A percentile compares a stretch with the other conserved stretches of the same genome.
phyloP scores from a whole-genome alignment of 2,888 invertebrate genomes.

The Meloe dianella region DNA sequence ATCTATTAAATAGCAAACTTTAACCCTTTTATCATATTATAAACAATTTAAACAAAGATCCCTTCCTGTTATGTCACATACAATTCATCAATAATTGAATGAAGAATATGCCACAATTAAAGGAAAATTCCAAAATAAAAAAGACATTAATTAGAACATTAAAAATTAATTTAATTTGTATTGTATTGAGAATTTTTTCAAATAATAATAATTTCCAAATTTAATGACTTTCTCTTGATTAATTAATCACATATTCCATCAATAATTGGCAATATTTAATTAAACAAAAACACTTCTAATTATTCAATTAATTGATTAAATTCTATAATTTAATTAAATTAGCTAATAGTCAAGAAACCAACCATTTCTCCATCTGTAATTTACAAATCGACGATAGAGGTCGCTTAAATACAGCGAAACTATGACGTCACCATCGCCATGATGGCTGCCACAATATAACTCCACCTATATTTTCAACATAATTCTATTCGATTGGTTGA shows the following conservation, averaged over 20 bases:
- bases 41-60: conserved; percentile 1
- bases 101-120: neutral
- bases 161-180: too few species aligned
- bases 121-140: too few species aligned
- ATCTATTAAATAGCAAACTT: neutral
- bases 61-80: neutral
- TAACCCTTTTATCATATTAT: conserved; percentile 8
- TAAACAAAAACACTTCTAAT: too few species aligned
- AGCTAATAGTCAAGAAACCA: neutral
- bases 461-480: conserved; percentile 37
- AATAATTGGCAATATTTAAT: too few species aligned
- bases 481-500: conserved; percentile 41
- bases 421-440: conserved; percentile 33
- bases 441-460: conserved; percentile 37
- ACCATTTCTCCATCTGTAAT: neutral
- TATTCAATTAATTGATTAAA: too few species aligned
- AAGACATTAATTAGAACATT: too few species aligned
- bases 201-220: too few species aligned
- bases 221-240: too few species aligned
- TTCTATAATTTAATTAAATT: too few species aligned
- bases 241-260: too few species aligned
- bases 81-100: neutral
- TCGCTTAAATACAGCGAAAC: conserved; percentile 30
- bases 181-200: too few species aligned
- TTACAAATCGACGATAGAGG: conserved; percentile 23